Conservation (phyloP, 2,797 vertebrate species). For the Malurus splendens region DNA sequence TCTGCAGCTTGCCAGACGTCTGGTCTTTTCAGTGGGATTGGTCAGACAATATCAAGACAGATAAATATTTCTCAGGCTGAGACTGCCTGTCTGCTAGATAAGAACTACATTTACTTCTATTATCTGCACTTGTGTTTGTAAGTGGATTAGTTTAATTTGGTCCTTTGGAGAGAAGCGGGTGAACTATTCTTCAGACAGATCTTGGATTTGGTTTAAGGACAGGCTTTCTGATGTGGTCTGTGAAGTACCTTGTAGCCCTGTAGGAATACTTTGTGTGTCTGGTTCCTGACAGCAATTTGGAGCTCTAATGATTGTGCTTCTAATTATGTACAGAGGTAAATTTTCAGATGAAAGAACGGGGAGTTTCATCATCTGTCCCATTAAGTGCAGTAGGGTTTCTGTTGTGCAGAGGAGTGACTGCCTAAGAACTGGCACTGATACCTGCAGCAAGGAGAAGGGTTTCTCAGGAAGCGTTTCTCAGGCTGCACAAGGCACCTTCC, state of each 20-base stretch:
- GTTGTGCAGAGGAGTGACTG: background rate
- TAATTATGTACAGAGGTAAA: background rate
- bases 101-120: slow-evolving; percentile 8
- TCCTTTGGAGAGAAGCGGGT: background rate
- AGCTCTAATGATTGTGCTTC: background rate
- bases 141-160: slow-evolving; percentile 12
- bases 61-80: background rate
- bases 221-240: background rate
- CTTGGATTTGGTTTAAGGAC: slow-evolving; percentile 7
- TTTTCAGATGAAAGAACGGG: background rate
- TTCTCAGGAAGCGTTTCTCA: background rate
- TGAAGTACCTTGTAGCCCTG: background rate
- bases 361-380: background rate
- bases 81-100: slow-evolving; percentile 2
- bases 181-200: background rate
- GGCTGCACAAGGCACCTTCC: background rate
- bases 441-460: background rate
- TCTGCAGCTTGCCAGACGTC: background rate
- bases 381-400: background rate
- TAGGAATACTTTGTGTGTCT: slow-evolving; percentile 10
- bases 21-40: background rate
- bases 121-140: background rate
- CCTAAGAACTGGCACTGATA: background rate
- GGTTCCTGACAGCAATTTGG: slow-evolving; percentile 6
- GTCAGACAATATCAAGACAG: background rate